Evolutionary conservation across 2,113 vertebrate genomes (phyloP).

Genomic region (Hydrolagus affinis): DNA sequence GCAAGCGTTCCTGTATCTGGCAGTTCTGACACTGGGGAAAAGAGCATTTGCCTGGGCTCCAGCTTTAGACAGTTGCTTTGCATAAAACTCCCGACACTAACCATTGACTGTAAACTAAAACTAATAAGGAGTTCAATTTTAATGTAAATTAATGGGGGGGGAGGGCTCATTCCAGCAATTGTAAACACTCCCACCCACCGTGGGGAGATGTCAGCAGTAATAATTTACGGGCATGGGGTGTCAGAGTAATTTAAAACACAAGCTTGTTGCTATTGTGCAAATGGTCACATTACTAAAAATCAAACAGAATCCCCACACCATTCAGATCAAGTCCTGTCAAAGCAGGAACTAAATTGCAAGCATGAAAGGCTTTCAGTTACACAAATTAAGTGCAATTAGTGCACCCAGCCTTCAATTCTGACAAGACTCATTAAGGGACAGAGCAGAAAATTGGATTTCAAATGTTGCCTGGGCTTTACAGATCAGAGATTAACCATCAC

Average conservation of each 20-base stretch:
- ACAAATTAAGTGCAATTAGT: background rate
- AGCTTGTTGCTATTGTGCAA: background rate
- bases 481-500: background rate
- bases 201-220: background rate
- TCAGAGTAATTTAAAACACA: background rate
- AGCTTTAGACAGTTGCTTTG: too few relatives aligned
- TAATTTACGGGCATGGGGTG: background rate
- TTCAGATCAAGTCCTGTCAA: background rate
- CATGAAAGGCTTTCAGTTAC: background rate
- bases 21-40: too few relatives aligned
- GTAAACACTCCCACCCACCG: too few relatives aligned
- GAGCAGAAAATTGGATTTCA: background rate
- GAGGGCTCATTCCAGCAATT: too few relatives aligned
- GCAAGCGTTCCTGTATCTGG: too few relatives aligned
- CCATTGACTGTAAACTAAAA: too few relatives aligned
- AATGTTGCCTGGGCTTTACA: background rate
- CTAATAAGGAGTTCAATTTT: too few relatives aligned
- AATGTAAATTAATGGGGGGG: too few relatives aligned
- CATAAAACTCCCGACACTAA: too few relatives aligned
- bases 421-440: too few relatives aligned
- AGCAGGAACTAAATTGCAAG: background rate
- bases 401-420: background rate
- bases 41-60: too few relatives aligned
- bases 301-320: background rate
- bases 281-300: background rate